Percentiles rank a stretch among this genome's conserved stretches.
Conservation (phyloP, 2,113 vertebrate genomes). For the Pterophyllum scalare region DNA sequence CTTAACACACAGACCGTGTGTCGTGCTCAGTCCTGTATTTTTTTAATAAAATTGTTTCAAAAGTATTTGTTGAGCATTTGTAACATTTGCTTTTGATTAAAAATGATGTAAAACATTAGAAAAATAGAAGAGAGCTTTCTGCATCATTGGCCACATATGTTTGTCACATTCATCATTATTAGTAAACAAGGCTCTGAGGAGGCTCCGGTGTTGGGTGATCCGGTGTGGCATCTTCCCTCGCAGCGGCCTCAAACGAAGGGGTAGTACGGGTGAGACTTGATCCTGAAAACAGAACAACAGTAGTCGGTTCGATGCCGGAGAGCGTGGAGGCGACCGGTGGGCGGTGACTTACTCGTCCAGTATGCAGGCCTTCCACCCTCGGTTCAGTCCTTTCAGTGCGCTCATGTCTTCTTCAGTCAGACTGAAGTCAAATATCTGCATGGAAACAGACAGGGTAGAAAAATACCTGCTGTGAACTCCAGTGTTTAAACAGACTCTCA, state of each 20-base stretch:
- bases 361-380: constrained; percentile 66
- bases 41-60: background rate
- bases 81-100: background rate
- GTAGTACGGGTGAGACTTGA: constrained; percentile 80
- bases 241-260: constrained; percentile 69
- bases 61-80: background rate
- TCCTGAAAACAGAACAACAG: constrained; percentile 45
- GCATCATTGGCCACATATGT: background rate
- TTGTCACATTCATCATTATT: background rate
- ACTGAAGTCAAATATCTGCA: constrained; percentile 82
- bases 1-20: background rate
- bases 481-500: too few relatives aligned
- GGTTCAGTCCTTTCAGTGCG: constrained; percentile 71
- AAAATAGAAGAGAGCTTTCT: background rate
- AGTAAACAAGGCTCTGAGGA: background rate
- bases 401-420: constrained; percentile 76
- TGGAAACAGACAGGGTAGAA: background rate
- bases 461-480: background rate
- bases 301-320: background rate
- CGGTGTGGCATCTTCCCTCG: background rate
- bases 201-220: background rate
- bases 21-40: background rate
- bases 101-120: background rate
- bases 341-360: constrained; percentile 61
- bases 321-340: rapidly evolving